Conservation (phyloP, 2,113 vertebrate species). For the Prinia subflava region DNA sequence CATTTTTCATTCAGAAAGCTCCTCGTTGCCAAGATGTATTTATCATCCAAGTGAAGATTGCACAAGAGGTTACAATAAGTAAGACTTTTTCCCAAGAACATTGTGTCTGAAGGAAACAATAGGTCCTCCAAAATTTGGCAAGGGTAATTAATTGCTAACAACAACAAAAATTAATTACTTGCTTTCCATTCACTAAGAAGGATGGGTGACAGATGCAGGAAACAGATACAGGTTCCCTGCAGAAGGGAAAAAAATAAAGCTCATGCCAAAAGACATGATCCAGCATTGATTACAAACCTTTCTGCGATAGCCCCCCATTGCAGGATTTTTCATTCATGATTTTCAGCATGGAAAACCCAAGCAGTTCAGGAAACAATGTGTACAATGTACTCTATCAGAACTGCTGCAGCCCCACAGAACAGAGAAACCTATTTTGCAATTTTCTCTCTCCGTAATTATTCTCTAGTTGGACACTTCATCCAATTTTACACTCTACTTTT, state of each 20-base stretch:
- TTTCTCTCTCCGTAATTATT: neutral
- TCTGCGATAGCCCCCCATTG: neutral
- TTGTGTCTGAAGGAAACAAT: constrained; percentile 47
- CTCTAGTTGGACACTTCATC: neutral
- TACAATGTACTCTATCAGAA: neutral
- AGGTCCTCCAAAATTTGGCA: constrained; percentile 46
- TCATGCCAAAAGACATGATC: constrained; percentile 9
- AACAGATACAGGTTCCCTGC: constrained; percentile 42
- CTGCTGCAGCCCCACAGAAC: neutral
- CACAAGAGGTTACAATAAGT: constrained; percentile 44
- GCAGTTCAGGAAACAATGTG: neutral
- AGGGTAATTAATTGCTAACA: constrained; percentile 33
- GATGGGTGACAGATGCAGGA: constrained; percentile 54
- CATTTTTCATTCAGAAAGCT: constrained; percentile 53
- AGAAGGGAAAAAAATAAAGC: constrained; percentile 11
- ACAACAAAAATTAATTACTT: constrained; percentile 4
- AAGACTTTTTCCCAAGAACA: constrained; percentile 43
- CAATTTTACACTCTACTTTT: neutral
- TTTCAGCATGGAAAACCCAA: neutral
- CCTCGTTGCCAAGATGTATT: constrained; percentile 44
- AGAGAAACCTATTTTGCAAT: neutral
- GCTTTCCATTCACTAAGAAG: constrained; percentile 53
- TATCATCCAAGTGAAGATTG: constrained; percentile 42
- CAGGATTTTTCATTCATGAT: constrained; percentile 40
- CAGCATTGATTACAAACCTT: neutral